phyloP scores from a whole-genome alignment of 2,797 vertebrate genomes.

The Anguilla marmorata region DNA sequence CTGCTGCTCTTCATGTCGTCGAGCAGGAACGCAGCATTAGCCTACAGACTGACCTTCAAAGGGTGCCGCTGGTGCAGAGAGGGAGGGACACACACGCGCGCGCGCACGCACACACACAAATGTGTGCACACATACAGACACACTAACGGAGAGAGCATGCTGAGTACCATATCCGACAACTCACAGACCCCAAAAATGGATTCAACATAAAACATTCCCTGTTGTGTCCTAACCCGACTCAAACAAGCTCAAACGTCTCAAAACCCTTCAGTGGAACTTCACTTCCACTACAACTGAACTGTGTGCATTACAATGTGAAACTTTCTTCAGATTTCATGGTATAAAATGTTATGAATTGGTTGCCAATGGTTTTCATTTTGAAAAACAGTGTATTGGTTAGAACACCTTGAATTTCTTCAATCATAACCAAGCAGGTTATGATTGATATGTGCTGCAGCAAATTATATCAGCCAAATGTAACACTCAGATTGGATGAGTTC shows the following conservation, averaged over 20 bases:
- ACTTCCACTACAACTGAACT: not conserved
- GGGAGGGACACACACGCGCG: slow-evolving; percentile 16
- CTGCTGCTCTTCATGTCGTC: slow-evolving; percentile 30
- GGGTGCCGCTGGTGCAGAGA: slow-evolving; percentile 19
- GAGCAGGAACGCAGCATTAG: slow-evolving; percentile 33
- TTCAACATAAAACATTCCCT: not conserved
- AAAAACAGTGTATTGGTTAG: too few species aligned
- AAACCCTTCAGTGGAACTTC: not conserved
- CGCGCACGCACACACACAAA: slow-evolving; percentile 24
- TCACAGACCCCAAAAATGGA: not conserved
- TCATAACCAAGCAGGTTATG: not conserved
- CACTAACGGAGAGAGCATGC: not conserved
- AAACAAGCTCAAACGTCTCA: not conserved
- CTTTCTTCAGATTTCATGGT: too few species aligned
- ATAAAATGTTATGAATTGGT: not conserved
- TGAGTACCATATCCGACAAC: not conserved
- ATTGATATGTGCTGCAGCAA: not conserved
- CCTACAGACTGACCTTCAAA: slow-evolving; percentile 37
- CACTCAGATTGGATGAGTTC: not conserved
- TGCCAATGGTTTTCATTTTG: not conserved
- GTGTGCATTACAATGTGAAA: not conserved
- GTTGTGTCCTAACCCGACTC: not conserved
- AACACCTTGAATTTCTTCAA: too few species aligned
- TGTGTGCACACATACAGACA: not conserved
- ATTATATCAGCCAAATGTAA: not conserved